Percentiles rank a stretch among this genome's conserved stretches.
These are phyloP conservation scores for Strix uralensis DNA, from an alignment of 2,113 vertebrate species.

Conservation along the genomic window DNA sequence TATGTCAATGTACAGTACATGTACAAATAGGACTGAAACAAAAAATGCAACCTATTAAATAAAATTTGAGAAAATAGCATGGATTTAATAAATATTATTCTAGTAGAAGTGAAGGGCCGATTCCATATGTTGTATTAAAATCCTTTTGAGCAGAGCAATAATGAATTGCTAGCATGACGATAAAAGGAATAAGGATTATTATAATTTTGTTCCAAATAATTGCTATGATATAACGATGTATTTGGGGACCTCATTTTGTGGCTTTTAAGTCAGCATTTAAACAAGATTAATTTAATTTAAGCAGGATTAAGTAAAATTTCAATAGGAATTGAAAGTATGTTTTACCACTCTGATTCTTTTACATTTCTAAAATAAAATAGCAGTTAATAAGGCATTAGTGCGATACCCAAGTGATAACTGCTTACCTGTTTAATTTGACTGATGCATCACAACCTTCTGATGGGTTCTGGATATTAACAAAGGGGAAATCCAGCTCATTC, in stretches of 20 bases:
- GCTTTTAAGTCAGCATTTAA: conserved; percentile 56
- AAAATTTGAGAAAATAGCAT: conserved; percentile 38
- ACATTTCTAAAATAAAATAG: not conserved
- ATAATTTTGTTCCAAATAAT: conserved; percentile 57
- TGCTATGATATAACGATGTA: conserved; percentile 33
- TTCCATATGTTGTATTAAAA: conserved; percentile 25
- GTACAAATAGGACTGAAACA: conserved; percentile 12
- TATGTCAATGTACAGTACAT: conserved; percentile 18
- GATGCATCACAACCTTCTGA: not conserved
- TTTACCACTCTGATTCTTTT: not conserved
- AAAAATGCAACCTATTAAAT: conserved; percentile 24
- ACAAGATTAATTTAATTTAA: conserved; percentile 54
- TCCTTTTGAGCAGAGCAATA: conserved; percentile 47
- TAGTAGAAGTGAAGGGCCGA: not conserved
- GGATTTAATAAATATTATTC: conserved; percentile 41
- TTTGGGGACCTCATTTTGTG: conserved; percentile 34
- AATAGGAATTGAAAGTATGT: not conserved
- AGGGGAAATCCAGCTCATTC: not conserved
- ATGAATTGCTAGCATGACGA: not conserved
- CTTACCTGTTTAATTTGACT: not conserved
- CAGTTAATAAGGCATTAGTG: not conserved
- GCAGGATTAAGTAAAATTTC: conserved; percentile 25
- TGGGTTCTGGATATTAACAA: not conserved
- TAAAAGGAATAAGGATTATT: conserved; percentile 43
- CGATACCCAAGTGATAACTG: not conserved